Conservation (phyloP, 2,113 vertebrate species). For the Oriolus oriolus region DNA sequence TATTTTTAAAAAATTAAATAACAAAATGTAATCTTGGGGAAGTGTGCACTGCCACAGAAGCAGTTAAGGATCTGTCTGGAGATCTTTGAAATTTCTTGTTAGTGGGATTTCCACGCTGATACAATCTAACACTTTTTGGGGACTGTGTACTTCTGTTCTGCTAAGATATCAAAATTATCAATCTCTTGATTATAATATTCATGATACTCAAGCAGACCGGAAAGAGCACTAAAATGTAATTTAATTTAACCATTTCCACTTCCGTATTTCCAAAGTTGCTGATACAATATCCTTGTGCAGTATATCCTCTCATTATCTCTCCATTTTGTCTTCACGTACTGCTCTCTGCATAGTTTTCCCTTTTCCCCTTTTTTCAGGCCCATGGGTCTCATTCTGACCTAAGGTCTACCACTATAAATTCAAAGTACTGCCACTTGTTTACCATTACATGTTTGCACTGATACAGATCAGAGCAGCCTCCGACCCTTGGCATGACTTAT, state of each 20-base stretch:
- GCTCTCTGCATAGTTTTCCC: neutral
- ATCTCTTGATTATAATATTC: conserved; percentile 59
- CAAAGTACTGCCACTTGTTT: neutral
- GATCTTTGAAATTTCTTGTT: conserved; percentile 55
- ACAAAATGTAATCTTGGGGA: neutral
- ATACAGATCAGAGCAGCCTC: neutral
- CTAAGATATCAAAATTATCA: conserved; percentile 53
- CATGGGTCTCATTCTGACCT: neutral
- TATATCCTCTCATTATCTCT: neutral
- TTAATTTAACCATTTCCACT: conserved; percentile 25
- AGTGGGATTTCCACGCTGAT: conserved; percentile 65
- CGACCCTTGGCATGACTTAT: neutral
- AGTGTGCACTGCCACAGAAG: conserved; percentile 1
- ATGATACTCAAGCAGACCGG: conserved; percentile 18
- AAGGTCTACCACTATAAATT: neutral
- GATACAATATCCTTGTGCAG: neutral
- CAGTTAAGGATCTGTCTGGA: conserved; percentile 58
- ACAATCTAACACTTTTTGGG: conserved; percentile 39
- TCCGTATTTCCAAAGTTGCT: neutral
- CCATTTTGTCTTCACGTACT: neutral
- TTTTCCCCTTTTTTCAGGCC: neutral
- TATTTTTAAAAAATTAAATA: neutral
- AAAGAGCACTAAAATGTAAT: neutral
- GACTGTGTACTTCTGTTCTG: conserved; percentile 26
- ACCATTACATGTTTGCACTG: neutral